These are phyloP conservation scores for Octomys mimax DNA, from an alignment of 2,797 vertebrate species.

Conservation along the genomic window DNA sequence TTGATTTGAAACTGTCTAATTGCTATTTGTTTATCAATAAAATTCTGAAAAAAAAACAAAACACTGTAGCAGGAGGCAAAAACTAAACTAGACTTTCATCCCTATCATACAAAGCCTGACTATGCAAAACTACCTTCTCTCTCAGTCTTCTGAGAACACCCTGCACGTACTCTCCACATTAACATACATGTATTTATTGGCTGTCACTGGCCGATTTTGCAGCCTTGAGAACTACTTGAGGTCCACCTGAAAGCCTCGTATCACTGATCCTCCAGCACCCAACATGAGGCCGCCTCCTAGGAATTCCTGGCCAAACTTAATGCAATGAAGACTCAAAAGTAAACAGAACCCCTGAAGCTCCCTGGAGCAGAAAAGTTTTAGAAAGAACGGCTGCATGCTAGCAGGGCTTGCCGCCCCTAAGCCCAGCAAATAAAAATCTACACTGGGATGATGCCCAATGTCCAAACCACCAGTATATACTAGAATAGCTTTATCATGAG, in stretches of 20 bases:
- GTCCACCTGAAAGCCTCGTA: background rate
- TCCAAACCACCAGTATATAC: background rate
- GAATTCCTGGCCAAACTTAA: background rate
- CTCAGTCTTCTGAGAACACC: background rate
- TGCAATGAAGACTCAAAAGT: background rate
- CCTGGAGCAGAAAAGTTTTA: background rate
- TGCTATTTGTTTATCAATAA: no score
- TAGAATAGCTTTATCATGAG: background rate
- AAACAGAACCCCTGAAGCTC: background rate
- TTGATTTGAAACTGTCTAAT: no score
- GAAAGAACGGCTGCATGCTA: background rate
- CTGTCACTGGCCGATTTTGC: background rate
- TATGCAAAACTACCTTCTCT: background rate
- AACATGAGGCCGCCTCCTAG: background rate
- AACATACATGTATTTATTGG: background rate
- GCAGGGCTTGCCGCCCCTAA: background rate
- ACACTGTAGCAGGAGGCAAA: background rate
- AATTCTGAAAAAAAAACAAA: no score
- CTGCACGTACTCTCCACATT: background rate
- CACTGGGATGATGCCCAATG: background rate
- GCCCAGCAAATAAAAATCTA: conserved; percentile 5
- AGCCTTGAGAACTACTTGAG: background rate
- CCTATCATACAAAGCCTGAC: background rate
- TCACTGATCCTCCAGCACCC: background rate
- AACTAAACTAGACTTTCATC: background rate